Conservation (phyloP, 2,113 vertebrate genomes). For the Regulus satrapa region DNA sequence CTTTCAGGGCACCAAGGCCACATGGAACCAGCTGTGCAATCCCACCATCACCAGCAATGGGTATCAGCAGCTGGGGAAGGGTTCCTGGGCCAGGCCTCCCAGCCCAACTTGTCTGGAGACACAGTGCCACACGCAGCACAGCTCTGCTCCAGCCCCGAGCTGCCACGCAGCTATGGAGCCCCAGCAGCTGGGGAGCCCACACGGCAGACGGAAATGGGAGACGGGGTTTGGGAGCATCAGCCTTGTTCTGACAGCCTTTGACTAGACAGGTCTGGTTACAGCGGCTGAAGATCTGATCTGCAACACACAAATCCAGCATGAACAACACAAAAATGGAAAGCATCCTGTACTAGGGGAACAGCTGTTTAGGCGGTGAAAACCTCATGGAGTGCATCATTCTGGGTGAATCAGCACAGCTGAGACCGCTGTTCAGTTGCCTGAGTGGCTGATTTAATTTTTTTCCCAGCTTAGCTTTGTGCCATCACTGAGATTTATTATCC, state of each 20-base stretch:
- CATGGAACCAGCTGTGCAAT: accelerated
- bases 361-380: constrained; percentile 28
- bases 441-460: constrained; percentile 8
- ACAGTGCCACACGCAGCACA: neutral
- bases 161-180: neutral
- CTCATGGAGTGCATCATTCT: constrained; percentile 12
- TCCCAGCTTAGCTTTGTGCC: neutral
- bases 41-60: accelerated
- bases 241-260: constrained; percentile 3
- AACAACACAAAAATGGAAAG: constrained; percentile 31
- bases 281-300: neutral
- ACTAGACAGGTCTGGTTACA: constrained; percentile 7
- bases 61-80: neutral
- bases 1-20: neutral
- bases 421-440: neutral
- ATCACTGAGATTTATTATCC: neutral
- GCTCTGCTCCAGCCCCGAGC: neutral
- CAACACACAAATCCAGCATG: neutral
- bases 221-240: neutral
- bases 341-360: constrained; percentile 38
- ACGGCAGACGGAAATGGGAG: neutral
- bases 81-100: neutral
- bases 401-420: constrained; percentile 45
- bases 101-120: neutral
- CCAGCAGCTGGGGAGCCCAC: neutral